phyloP scores from a whole-genome alignment of 1,140 invertebrate species.

The Heterodera schachtii region DNA sequence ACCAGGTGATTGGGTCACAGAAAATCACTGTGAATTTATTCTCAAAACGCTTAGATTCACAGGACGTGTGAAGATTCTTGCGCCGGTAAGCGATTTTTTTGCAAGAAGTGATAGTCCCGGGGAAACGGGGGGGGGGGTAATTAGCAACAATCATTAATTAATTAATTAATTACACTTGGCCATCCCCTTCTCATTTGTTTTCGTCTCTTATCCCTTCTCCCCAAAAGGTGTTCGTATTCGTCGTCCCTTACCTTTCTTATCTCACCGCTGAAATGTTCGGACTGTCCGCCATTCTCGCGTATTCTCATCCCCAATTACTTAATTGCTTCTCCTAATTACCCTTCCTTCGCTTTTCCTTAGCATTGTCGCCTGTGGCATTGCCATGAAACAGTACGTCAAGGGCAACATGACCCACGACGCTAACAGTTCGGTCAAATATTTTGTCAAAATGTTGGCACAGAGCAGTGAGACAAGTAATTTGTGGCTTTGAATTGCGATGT shows the following conservation, averaged over 20 bases:
- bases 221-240: conserved; percentile 42
- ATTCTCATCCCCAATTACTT: neutral
- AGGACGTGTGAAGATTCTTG: conserved; percentile 34
- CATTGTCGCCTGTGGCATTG: conserved; percentile 95
- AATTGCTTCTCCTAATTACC: neutral
- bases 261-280: conserved; percentile 56
- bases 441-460: conserved; percentile 86
- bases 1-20: conserved; percentile 48
- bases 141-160: too few species aligned
- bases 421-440: conserved; percentile 94
- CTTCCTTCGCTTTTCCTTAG: conserved; percentile 67
- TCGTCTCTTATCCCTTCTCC: conserved; percentile 14
- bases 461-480: conserved; percentile 3
- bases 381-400: conserved; percentile 98
- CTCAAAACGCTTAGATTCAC: conserved; percentile 29
- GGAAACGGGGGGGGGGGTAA: too few species aligned
- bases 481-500: neutral
- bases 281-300: conserved; percentile 54
- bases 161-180: neutral
- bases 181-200: too few species aligned
- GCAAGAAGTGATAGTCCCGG: neutral
- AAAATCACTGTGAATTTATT: neutral
- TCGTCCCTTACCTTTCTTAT: conserved; percentile 49
- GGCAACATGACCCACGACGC: conserved; percentile 96
- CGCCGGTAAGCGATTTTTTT: neutral